Evolutionary conservation across 2,888 invertebrate species (phyloP), one percentile per base, ranked within the genome.

Genomic region (Drosophila multiciliata): DNA sequence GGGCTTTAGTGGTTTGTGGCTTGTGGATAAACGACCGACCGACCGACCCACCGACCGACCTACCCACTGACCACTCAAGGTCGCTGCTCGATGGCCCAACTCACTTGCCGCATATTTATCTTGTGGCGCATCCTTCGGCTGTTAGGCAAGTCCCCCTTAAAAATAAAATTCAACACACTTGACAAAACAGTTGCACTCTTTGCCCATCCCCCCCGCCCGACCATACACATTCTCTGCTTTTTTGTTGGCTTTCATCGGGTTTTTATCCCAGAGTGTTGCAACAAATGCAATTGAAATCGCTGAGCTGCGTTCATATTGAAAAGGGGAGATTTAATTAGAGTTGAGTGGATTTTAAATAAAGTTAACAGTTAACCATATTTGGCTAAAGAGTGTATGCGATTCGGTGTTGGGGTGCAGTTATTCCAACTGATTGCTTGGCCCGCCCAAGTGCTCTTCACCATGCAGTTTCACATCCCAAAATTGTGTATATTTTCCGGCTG

Each of bases 71-170:
- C 33, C 53, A 77, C 77, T 73, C 59, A 74, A 78, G 82, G 80
- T 75, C 67, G 65, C 23, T 45, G 23, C 45, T 15, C 23, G 45
- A 8, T 45, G 45, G 45, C 45, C 42, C 55, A 54, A 48, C 61
- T 66, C 77, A 78, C 78, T 81, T 82, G 83, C 68, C 83, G 83
- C 83, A 79, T 80, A 79, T 82, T 80, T 80, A 73, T 66, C 57
- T 82, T 68, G 72, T 62, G 59, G 66, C 55, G 59, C 58, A 54
- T 65, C 59, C 73, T 73, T 55, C 42, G 65, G 11, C 38, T 54
- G 64, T 45, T 45, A 8, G 45, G 23, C 45, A 15, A 23, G 23
- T 29, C 20, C 15, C 12, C 45, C 7, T 15, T 45, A 15, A 57
- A 69, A 64, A 74, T 48, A 63, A 67, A 74, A 50, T 40, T 45